Evolutionary conservation across 2,888 invertebrate species (phyloP), one percentile per base, ranked within the genome.

Genomic region (Lasioglossum pauxillum): DNA sequence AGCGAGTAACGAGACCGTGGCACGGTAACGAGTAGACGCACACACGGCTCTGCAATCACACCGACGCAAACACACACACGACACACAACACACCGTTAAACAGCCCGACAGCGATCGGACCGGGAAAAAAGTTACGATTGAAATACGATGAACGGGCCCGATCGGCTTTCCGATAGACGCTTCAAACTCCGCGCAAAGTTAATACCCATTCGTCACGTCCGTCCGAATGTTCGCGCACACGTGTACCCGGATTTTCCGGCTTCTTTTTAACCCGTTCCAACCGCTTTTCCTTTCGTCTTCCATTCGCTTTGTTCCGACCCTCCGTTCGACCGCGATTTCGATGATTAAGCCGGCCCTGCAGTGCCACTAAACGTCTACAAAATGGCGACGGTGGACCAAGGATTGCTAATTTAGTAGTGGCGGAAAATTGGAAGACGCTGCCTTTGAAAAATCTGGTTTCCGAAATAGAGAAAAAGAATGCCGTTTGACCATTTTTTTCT

Each of bases 101-200:
- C 60, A 60, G 12, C 14, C 19, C 49, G 10, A 27, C 81, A 44
- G 78, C 76, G 60, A 75, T 71, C 44, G n/a, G 31, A 73, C 72
- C 44, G 41, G 67, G 67, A 80, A 85, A 82, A 82, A 71, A 71
- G 57, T 72, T 78, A 38, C 78, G 78, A 89, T 90, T 85, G 85
- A 88, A 88, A 88, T 74, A 77, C 83, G 78, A 78, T 84, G 82
- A 83, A 83, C 82, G 79, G n/a, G 75, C 80, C 77, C 82, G 83
- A 88, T 88, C 88, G 81, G 80, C 71, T 88, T 85, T 83, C 49
- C 80, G 76, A 88, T 80, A 80, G 83, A 78, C 78, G 83, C 60
- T 78, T 81, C 78, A 72, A 84, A 84, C 79, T 87, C 77, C 38
- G 67, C 75, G 75, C 71, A 75, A 87, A 71, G n/a, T 44, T 71